Base-by-base conservation (phyloP, 2,113 vertebrate species). In the Forbesichthys papilliferus region DNA sequence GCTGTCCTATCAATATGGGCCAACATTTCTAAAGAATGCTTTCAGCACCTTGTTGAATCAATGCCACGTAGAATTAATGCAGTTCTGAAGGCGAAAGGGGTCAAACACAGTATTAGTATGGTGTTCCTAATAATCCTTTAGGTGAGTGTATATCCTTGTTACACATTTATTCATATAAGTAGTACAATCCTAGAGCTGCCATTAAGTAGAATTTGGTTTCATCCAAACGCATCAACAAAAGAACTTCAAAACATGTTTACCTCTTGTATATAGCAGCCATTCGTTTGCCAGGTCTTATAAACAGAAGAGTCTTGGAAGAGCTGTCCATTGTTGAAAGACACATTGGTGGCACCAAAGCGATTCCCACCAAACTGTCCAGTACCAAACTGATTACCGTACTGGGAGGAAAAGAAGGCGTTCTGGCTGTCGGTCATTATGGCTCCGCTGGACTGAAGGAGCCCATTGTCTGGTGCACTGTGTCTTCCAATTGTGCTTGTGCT, bases 231-330 rank as follows among this genome's bases (percentile, higher is more conserved):
- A 55, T 51, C 54, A 56, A 7, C 14, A 12, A 59, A 34, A 27
- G 12, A 51, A 33, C 20, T 3, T 42, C 56, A 11, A 68, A 46
- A 20, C 14, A 54, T 62, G 12, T 16, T 83, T 83, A 92, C 91
- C 88, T 83, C 48, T 0, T 52, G 6, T 34, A 91, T 58, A 59
- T 77, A 85, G 64, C 18, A 55, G 16, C 84, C 67, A 1, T 90
- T 89, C 6, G 90, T 88, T 55, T 77, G 68, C 89, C 89, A 92
- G 55, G 52, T 84, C 7, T 61, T 65, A 14, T 69, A 16, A 27
- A 73, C 2, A 2, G 61, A 3, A 0, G 73, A 2, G 52, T 87
- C 64, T 12, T 77, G 68, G 11, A 3, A 0, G 2, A 48, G 0
- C 0, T 58, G 11, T 13, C 48, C 63, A 67, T 12, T 56, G 46